Evolutionary conservation across 2,888 invertebrate genomes (phyloP), one percentile per base, ranked within the genome.

Genomic region (Epicampocera succincta): DNA sequence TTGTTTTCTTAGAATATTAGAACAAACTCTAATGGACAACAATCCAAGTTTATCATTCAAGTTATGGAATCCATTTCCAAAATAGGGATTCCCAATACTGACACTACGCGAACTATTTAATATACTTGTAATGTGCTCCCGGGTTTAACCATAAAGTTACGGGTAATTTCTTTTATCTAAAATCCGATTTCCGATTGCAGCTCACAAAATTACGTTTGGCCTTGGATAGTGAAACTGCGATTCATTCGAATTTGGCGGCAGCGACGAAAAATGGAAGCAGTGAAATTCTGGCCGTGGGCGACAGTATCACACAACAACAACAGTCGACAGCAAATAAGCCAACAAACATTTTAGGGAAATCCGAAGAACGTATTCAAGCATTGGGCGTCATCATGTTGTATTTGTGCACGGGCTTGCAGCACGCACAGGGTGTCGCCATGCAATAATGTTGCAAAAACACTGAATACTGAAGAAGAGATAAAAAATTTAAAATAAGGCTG

Each of bases 371-470:
- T 87, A 95, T 97, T 8, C 97, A 97, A 90, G 97, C 97, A 0
- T 92, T 99, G 83, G 97, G 98, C 63, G 95, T 98, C 68, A 93
- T 98, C 84, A 96, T 98, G 95, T 92, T 99, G 84, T 98, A 98
- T 91, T 96, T 97, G 91, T 99, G 98, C 91, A 96, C 98, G 3
- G 98, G 97, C 3, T 93, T 98, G 78, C 98, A 98, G 88, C 89
- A 90, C 85, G 91, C 91, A 19, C 91, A 91, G 85, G 90, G 90
- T 13, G 88, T 89, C 33, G 89, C 88, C 17, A 83, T 85, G 61
- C 88, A 88, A 69, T 90, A 87, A 86, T 38, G 9, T 40, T 19
- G 13, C 17, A 58, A 17, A 40, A 17, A 38, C 1, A 0, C 11
- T 12, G n/a, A 12, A 25, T 29, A 11, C 21, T 52, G n/a, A 29